A percentile compares a stretch with the other conserved stretches of the same genome.
These are phyloP conservation scores for Odontomyia ornata DNA, from an alignment of 2,888 invertebrate genomes.

Conservation along the genomic window DNA sequence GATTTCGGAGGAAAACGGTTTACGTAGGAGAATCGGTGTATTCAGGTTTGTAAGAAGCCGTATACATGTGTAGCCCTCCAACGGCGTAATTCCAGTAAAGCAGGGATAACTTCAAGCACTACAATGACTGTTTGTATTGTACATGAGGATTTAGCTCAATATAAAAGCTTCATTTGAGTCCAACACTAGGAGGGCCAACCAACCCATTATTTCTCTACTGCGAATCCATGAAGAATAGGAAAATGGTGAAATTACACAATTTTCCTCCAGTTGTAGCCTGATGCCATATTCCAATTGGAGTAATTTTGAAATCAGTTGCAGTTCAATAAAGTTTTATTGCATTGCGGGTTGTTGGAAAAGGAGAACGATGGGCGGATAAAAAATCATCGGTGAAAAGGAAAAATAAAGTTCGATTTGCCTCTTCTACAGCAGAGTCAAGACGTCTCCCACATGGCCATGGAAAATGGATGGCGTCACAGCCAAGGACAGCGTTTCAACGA, in stretches of 20 bases:
- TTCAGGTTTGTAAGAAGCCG: too few species aligned
- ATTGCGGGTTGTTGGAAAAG: constrained; percentile 38
- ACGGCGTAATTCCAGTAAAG: too few species aligned
- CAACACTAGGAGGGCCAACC: too few species aligned
- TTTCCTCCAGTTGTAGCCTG: not conserved
- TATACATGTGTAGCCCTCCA: too few species aligned
- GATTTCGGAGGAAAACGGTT: not conserved
- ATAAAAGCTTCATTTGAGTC: too few species aligned
- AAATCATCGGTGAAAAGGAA: not conserved
- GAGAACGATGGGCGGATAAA: constrained; percentile 11
- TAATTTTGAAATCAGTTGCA: constrained; percentile 51
- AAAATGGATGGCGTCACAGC: constrained; percentile 6
- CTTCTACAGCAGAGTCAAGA: not conserved
- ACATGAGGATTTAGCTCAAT: too few species aligned
- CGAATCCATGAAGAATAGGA: not conserved
- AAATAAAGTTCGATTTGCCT: constrained; percentile 7
- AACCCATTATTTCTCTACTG: too few species aligned
- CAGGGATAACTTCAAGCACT: too few species aligned
- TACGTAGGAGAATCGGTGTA: too few species aligned
- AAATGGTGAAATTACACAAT: constrained; percentile 2
- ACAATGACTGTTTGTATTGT: too few species aligned
- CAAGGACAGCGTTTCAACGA: not conserved
- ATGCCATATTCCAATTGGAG: constrained; percentile 44
- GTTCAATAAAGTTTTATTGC: constrained; percentile 51
- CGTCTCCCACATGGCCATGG: constrained; percentile 8